A percentile compares a stretch with the other conserved stretches of the same genome.
Conservation (phyloP, 2,888 invertebrate genomes). For the Megastigmus dorsalis region DNA sequence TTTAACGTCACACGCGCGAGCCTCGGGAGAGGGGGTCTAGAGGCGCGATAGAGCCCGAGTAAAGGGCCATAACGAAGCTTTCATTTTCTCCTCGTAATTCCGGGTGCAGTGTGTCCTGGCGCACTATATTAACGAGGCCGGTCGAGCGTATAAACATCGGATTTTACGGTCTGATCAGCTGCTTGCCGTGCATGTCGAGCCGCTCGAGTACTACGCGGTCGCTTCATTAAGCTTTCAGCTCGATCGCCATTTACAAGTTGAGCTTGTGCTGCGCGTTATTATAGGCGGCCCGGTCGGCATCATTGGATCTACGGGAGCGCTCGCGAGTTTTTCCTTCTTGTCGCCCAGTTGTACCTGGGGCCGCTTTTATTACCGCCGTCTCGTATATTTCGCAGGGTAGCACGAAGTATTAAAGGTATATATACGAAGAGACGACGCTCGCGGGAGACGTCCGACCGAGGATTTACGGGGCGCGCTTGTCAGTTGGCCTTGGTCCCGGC, state of each 20-base stretch:
- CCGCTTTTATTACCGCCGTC: slow-evolving; percentile 13
- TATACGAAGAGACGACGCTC: neutral
- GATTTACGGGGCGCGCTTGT: slow-evolving; percentile 38
- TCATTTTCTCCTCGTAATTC: slow-evolving; percentile 12
- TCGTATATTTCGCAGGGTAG: slow-evolving; percentile 22
- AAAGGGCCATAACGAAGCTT: slow-evolving; percentile 22
- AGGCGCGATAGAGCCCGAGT: too few species aligned
- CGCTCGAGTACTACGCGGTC: neutral
- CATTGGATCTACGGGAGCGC: neutral
- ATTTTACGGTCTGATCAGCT: slow-evolving; percentile 57
- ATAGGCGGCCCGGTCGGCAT: too few species aligned
- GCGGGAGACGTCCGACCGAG: slow-evolving; percentile 20
- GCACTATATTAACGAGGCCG: too few species aligned
- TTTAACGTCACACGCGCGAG: neutral
- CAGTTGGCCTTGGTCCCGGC: neutral
- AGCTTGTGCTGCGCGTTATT: too few species aligned
- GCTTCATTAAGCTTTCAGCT: slow-evolving; percentile 58
- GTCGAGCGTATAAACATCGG: slow-evolving; percentile 9
- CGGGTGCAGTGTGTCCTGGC: neutral
- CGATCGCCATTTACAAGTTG: slow-evolving; percentile 63
- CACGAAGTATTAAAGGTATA: slow-evolving; percentile 9
- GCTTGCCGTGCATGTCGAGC: slow-evolving; percentile 2
- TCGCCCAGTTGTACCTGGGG: neutral
- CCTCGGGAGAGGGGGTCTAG: too few species aligned
- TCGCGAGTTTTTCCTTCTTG: neutral